A percentile compares a stretch with the other conserved stretches of the same genome.
These are phyloP conservation scores for Minunthozetes semirufus DNA, from an alignment of 2,888 invertebrate genomes.

Conservation along the genomic window DNA sequence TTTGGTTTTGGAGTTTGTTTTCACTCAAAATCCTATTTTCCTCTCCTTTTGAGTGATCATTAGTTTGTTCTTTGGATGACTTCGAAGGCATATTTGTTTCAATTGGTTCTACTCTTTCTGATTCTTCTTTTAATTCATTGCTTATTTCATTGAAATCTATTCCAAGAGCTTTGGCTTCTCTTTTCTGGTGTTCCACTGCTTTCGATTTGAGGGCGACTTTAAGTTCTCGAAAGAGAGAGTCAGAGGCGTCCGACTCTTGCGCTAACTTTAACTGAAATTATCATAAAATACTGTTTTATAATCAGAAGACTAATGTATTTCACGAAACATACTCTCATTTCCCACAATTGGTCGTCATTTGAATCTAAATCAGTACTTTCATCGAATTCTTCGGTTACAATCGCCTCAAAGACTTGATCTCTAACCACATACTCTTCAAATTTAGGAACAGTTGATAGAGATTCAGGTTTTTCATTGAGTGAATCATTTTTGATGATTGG, in stretches of 20 bases:
- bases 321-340: not conserved
- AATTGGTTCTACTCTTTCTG: not conserved
- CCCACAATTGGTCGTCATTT: not conserved
- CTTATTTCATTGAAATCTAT: not conserved
- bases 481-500: not conserved
- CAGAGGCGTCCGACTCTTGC: not conserved
- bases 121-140: not conserved
- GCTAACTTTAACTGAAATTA: not conserved
- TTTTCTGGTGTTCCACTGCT: conserved; percentile 28
- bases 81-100: too few species aligned
- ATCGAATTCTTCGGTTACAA: conserved; percentile 5
- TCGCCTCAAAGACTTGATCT: conserved; percentile 34
- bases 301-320: too few species aligned
- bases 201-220: conserved; percentile 27
- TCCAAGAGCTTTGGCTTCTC: conserved; percentile 32
- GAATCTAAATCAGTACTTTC: not conserved
- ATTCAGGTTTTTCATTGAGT: not conserved
- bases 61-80: not conserved
- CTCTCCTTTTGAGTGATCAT: not conserved
- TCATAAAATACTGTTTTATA: too few species aligned
- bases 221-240: conserved; percentile 4
- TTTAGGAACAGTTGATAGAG: not conserved
- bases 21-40: not conserved
- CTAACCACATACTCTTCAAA: conserved; percentile 7
- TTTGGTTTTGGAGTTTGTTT: not conserved